phyloP scores from a whole-genome alignment of 2,797 vertebrate species.

The Phrynocephalus guinanensis region DNA sequence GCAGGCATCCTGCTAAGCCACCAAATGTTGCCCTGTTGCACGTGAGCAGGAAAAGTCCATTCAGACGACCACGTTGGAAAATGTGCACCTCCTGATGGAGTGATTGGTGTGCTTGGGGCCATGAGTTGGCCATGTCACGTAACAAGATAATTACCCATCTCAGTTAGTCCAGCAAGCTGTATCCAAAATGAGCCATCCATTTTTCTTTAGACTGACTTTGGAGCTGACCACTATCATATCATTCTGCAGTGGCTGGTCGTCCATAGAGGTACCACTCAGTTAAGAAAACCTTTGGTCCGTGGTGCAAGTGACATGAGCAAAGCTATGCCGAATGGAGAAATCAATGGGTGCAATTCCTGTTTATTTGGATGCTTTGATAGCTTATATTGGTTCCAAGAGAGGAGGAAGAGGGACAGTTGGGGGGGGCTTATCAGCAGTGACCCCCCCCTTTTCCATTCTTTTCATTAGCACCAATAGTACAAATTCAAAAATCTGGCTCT shows the following conservation, averaged over 20 bases:
- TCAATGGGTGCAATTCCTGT: background rate
- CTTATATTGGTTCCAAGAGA: background rate
- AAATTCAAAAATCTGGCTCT: no score
- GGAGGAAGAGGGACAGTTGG: background rate
- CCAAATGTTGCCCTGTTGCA: background rate
- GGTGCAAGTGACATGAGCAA: background rate
- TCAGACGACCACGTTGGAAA: background rate
- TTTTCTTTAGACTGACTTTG: background rate
- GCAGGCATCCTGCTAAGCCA: background rate
- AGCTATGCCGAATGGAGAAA: background rate
- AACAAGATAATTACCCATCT: background rate
- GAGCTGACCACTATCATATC: no score
- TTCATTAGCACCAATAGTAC: no score
- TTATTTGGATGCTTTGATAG: background rate
- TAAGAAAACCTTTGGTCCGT: background rate
- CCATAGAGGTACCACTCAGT: background rate
- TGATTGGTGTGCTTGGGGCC: background rate
- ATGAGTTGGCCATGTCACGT: background rate
- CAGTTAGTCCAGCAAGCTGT: background rate
- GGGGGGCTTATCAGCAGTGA: background rate
- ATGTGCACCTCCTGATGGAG: background rate
- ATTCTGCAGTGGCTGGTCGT: no score
- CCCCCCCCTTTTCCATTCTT: no score
- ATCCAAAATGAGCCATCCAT: background rate
- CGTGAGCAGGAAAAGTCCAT: background rate